Percentiles rank a stretch among this genome's conserved stretches.
These are phyloP conservation scores for Actenoides lindsayi DNA, from an alignment of 2,113 vertebrate species.

Conservation along the genomic window DNA sequence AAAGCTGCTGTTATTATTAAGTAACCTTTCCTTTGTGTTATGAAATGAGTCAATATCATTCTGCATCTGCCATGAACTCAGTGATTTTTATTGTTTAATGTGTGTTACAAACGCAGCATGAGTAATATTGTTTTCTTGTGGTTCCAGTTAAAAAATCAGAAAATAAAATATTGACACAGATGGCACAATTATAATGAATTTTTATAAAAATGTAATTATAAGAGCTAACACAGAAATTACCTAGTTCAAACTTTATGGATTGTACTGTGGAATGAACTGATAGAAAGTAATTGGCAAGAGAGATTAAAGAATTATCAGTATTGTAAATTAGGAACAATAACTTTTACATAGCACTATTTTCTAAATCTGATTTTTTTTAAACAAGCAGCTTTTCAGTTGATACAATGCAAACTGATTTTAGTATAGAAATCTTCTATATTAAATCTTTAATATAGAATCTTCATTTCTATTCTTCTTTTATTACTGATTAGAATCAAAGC, in stretches of 20 bases:
- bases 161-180: neutral
- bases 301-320: neutral
- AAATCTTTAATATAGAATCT: neutral
- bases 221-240: neutral
- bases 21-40: neutral
- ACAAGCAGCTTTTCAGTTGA: neutral
- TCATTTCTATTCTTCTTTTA: neutral
- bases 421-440: neutral
- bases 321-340: neutral
- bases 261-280: neutral
- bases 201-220: neutral
- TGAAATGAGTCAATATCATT: neutral
- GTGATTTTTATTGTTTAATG: neutral
- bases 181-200: neutral
- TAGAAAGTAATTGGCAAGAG: neutral
- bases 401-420: neutral
- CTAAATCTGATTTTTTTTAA: neutral
- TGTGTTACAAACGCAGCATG: neutral
- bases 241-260: neutral
- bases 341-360: neutral
- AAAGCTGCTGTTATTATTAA: neutral
- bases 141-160: neutral
- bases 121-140: neutral
- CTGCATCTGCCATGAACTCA: neutral
- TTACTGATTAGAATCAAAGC: conserved; percentile 85